Evolutionary conservation across 2,888 invertebrate genomes (phyloP).

Genomic region (Diarsia mendica): DNA sequence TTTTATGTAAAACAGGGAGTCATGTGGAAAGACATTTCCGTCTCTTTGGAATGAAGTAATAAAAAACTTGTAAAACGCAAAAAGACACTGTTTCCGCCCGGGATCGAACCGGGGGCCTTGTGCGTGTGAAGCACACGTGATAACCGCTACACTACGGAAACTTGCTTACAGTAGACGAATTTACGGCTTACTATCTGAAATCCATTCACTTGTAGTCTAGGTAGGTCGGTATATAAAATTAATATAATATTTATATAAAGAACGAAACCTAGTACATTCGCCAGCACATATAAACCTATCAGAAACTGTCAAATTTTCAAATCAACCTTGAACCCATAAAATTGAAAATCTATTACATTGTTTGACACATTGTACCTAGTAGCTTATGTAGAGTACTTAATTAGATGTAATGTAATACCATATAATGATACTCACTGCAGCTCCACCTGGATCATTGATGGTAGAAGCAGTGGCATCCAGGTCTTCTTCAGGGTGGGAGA

Average conservation of each 20-base stretch:
- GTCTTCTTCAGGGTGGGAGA: constrained; percentile 80
- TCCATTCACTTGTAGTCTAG: background rate
- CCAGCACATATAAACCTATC: no score
- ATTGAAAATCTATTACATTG: no score
- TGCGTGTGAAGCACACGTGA: constrained; percentile 95
- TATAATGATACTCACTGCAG: background rate
- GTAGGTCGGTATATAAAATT: no score
- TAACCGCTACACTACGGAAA: constrained; percentile 94
- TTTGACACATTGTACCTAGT: no score
- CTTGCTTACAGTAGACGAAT: constrained; percentile 62
- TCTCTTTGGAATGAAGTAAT: background rate
- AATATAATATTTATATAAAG: no score
- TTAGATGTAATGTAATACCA: no score
- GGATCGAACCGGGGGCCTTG: constrained; percentile 93
- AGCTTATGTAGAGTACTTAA: no score
- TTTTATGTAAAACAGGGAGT: background rate
- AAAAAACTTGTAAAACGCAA: background rate
- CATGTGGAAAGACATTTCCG: background rate
- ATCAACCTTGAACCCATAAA: no score
- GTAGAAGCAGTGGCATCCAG: constrained; percentile 37
- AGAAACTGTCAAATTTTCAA: no score
- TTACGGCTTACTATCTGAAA: background rate
- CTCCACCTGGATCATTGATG: background rate
- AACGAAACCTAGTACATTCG: background rate
- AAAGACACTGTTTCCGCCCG: constrained; percentile 73